Evolutionary conservation across 1,140 invertebrate genomes (phyloP), one percentile per base, ranked within the genome.

Genomic region (Ostrea edulis): DNA sequence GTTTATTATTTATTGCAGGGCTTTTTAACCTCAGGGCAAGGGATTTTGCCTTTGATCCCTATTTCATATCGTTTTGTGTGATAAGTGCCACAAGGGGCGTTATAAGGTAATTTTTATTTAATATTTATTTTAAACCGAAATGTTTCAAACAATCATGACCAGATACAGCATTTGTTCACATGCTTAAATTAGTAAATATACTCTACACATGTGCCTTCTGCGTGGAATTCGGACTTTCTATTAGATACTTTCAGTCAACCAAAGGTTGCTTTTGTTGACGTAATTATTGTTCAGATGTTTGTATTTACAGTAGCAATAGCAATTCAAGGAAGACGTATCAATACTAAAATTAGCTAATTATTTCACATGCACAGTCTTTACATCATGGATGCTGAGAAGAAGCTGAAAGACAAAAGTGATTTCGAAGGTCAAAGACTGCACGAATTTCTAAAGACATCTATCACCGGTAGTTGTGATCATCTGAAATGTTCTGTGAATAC

Each of bases 1-100:
- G 35, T 1, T 62, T 17, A 62, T 62, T 71, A 29, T 12, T 77
- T 35, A 4, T 44, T 25, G 14, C 25, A 77, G 68, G 68, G 68
- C 68, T 77, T 77, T 77, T 77, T 77, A 77, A 77, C 25, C 25
- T 77, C 11, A 44, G 68, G 29, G 68, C 68, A 35, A 77, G 68
- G 29, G 68, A 77, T 35, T 77, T 77, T 35, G 25, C 68, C 14
- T 77, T 14, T 77, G 68, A 77, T 77, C 68, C 68, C 9, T 77
- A 77, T 77, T 77, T 77, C 14, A 77, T 77, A 29, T 77, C 68
- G 25, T 77, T 77, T 77, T 77, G 68, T 35, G 29, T 77, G 8
- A 77, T 77, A 12, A 77, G 29, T 77, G 68, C 68, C 3, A 77
- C 9, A 35, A 77, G 8, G 2, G 68, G 68, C 0, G 9, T 0